These are phyloP conservation scores for Hymenochirus boettgeri DNA, from an alignment of 2,113 vertebrate species.

Conservation along the genomic window DNA sequence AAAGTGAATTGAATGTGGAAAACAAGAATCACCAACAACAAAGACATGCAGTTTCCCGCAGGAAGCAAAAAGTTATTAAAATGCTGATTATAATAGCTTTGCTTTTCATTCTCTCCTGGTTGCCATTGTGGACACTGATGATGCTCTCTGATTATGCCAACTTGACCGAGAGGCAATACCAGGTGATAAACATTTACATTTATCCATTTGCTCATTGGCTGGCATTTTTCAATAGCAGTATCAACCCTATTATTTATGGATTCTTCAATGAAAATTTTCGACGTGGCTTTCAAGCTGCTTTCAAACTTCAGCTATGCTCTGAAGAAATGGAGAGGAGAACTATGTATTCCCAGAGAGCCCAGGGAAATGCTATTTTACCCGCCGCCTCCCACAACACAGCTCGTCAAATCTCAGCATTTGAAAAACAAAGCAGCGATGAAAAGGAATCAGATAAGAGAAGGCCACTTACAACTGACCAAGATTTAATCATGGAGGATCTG, in stretches of 20 bases:
- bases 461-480: slow-evolving; percentile 58
- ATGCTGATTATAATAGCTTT: slow-evolving; percentile 82
- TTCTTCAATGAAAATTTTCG: slow-evolving; percentile 89
- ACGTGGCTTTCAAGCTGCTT: slow-evolving; percentile 74
- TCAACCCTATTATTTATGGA: slow-evolving; percentile 88
- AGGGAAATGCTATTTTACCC: slow-evolving; percentile 63
- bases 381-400: slow-evolving; percentile 46
- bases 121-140: slow-evolving; percentile 88
- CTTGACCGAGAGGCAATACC: slow-evolving; percentile 66
- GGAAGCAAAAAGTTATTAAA: slow-evolving; percentile 80
- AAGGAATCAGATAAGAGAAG: slow-evolving; percentile 44
- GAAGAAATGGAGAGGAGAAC: slow-evolving; percentile 52
- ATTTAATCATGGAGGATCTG: slow-evolving; percentile 70
- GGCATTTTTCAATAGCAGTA: slow-evolving; percentile 88
- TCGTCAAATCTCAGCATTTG: background rate
- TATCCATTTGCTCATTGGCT: slow-evolving; percentile 92
- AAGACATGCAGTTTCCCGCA: slow-evolving; percentile 66
- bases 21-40: slow-evolving; percentile 62
- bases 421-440: background rate
- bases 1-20: slow-evolving; percentile 43
- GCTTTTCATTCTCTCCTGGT: slow-evolving; percentile 86
- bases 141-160: slow-evolving; percentile 85
- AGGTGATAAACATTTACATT: slow-evolving; percentile 81
- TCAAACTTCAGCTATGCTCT: slow-evolving; percentile 70
- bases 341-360: slow-evolving; percentile 56